Percentiles rank a stretch among this genome's conserved stretches.
phyloP scores from a whole-genome alignment of 2,113 vertebrate species.

The Vanacampus margaritifer region DNA sequence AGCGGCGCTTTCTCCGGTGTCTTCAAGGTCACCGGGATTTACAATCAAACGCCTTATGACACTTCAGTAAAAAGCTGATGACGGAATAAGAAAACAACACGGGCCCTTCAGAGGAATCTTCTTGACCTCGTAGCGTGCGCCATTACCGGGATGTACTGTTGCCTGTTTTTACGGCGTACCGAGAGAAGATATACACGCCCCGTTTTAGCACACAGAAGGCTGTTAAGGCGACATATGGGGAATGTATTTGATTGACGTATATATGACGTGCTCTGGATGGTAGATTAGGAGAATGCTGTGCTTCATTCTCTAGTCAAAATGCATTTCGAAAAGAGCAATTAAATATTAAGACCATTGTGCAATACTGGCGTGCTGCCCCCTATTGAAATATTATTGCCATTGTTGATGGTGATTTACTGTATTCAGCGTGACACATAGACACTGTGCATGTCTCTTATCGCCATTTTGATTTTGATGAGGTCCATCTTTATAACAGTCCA shows the following conservation, averaged over 20 bases:
- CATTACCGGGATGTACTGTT: constrained; percentile 57
- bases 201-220: constrained; percentile 63
- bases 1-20: constrained; percentile 84
- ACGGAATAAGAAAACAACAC: constrained; percentile 72
- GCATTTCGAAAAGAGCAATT: constrained; percentile 61
- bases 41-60: constrained; percentile 82
- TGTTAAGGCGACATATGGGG: constrained; percentile 72
- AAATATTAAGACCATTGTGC: constrained; percentile 59
- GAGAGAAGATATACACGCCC: constrained; percentile 47
- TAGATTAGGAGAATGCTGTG: constrained; percentile 52
- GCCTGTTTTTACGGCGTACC: constrained; percentile 54
- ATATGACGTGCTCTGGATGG: constrained; percentile 48
- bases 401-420: constrained; percentile 37
- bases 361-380: constrained; percentile 51
- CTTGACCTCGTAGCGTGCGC: constrained; percentile 78
- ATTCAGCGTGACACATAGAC: constrained; percentile 16
- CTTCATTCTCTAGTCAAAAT: constrained; percentile 56
- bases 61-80: constrained; percentile 87
- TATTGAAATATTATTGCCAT: constrained; percentile 51
- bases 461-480: constrained; percentile 15
- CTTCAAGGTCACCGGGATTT: constrained; percentile 92
- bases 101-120: constrained; percentile 77
- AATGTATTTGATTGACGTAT: constrained; percentile 67
- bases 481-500: neutral
- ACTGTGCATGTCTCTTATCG: constrained; percentile 25